phyloP scores from a whole-genome alignment of 2,797 vertebrate species.

The Channa striata region DNA sequence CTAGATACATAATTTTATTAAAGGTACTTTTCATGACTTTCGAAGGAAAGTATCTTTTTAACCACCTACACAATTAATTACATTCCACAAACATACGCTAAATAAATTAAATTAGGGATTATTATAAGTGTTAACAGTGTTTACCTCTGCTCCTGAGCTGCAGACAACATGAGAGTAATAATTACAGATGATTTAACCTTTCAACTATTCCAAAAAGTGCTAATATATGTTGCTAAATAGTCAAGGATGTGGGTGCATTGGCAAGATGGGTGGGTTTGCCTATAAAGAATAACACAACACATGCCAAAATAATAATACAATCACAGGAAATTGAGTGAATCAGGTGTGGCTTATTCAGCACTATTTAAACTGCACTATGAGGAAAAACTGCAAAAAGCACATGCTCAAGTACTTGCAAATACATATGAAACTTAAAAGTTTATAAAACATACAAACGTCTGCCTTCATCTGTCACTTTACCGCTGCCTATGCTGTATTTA shows the following conservation, averaged over 20 bases:
- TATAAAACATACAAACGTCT: background rate
- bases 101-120: slow-evolving; percentile 8
- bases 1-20: background rate
- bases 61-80: background rate
- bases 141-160: background rate
- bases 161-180: slow-evolving; percentile 1
- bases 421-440: background rate
- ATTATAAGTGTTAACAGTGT: background rate
- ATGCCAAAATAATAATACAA: slow-evolving; percentile 32
- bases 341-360: slow-evolving; percentile 1
- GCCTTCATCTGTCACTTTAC: no score
- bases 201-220: no score
- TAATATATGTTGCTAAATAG: background rate
- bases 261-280: slow-evolving; percentile 16
- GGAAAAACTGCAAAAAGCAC: slow-evolving; percentile 11
- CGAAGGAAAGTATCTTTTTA: background rate
- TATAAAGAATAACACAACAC: slow-evolving; percentile 28
- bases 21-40: background rate
- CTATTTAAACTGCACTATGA: background rate
- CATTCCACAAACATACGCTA: no score
- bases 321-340: slow-evolving; percentile 41
- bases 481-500: no score
- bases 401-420: background rate
- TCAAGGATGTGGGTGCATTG: background rate
- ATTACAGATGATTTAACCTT: background rate